Evolutionary conservation across 2,113 vertebrate species (phyloP), one percentile per base, ranked within the genome.

Genomic region (Lethenteron camtschaticum): DNA sequence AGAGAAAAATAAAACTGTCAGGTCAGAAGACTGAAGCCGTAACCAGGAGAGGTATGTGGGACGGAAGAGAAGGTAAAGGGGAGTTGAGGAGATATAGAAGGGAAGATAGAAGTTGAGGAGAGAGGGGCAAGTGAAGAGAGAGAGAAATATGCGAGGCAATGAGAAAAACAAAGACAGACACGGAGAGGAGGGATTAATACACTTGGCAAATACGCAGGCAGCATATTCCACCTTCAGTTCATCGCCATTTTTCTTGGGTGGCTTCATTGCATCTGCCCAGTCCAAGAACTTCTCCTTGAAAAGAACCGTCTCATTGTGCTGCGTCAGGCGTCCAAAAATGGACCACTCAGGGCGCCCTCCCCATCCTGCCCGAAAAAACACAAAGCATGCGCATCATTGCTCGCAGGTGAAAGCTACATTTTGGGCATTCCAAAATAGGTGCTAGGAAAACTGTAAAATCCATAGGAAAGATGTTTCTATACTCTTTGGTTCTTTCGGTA

Each of bases 221-320:
- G 41, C 41, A 41, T 41, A n/a, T 66, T 24, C 5, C 16, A 13
- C 63, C 24, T 24, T 66, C 24, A 9, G n/a, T 66, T 24, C n/a
- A 66, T 66, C n/a, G 24, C n/a, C 24, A 16, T 24, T 66, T 66
- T 66, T 66, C n/a, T 9, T 66, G 9, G 63, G 63, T 11, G n/a
- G n/a, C 63, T 66, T n/a, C 63, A 16, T n/a, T 66, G 9, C 8
- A 66, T 68, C 56, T 2, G 72, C 70, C 79, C 81, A 81, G 77
- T 83, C 80, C 69, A 76, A 73, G 56, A 85, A 85, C 79, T 85
- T 85, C 73, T 80, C 78, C 70, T 73, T 80, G 78, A 85, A 85
- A 70, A 85, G 79, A 68, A 70, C 59, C 0, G 83, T 84, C 77
- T 85, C 81, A 1, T 72, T 76, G 72, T 74, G 68, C 73, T 85